Evolutionary conservation across 2,797 vertebrate species (phyloP), one percentile per base, ranked within the genome.

Genomic region (Taenioides sp.): DNA sequence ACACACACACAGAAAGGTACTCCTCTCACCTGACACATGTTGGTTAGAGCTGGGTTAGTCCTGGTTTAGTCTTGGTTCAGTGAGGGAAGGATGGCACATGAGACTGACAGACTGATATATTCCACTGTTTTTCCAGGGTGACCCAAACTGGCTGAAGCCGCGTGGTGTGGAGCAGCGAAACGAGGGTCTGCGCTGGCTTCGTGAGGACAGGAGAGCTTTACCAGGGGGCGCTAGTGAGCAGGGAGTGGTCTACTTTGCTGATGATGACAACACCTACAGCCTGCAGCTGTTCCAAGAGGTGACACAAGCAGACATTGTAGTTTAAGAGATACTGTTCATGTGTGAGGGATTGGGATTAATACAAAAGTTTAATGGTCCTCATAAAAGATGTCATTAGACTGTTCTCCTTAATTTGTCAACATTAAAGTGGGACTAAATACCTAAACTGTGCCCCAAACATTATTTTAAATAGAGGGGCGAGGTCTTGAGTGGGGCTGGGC

Each of bases 211-310:
- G 57, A 71, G 77, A 80, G 75, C 84, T 2, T 47, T 16, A 67
- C 71, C 84, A 58, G 83, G 84, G 63, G 82, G 80, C 17, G 81
- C 86, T 65, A 84, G 75, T 80, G 85, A 95, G 17, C 80, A 93
- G 78, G 97, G 95, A 0, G 97, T 98, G 1, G 95, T 99, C 22
- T 99, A 98, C 80, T 99, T 99, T 76, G 98, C 97, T 0, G 98
- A 99, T 0, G 98, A 99, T 17, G 98, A 99, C 79, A 99, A 99
- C 91, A 98, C 98, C 0, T 99, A 99, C 83, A 98, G 97, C 89
- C 88, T 97, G 88, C 95, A 97, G 88, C 92, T 99, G 75, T 99
- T 99, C 86, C 96, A 99, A 76, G 98, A 99, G 96, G 98, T 99
- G 84, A 84, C 22, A 71, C 25, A 22, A 3, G 10, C 65, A 34